Evolutionary conservation across 2,888 invertebrate genomes (phyloP).

Genomic region (Dryococelus australis): DNA sequence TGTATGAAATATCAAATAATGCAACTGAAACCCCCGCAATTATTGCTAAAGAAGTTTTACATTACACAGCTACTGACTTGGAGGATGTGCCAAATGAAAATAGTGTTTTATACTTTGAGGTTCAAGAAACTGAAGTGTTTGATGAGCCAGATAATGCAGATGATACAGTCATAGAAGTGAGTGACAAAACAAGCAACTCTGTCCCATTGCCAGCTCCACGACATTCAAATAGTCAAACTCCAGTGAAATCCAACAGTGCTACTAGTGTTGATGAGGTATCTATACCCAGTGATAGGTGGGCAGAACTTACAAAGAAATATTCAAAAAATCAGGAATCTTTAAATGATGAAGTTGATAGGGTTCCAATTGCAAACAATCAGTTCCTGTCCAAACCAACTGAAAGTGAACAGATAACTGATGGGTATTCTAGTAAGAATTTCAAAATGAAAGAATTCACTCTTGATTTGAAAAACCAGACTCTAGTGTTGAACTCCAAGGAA

Average conservation of each 20-base stretch:
- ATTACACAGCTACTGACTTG: not conserved
- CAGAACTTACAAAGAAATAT: slow-evolving; percentile 24
- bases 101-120: slow-evolving; percentile 17
- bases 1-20: slow-evolving; percentile 1
- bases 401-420: not conserved
- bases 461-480: slow-evolving; percentile 6
- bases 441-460: slow-evolving; percentile 16
- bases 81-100: not conserved
- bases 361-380: not conserved
- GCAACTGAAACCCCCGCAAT: not conserved
- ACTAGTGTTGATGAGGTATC: not conserved
- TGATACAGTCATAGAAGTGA: slow-evolving; percentile 2
- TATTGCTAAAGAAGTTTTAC: not conserved
- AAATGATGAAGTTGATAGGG: slow-evolving; percentile 22
- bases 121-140: slow-evolving; percentile 6
- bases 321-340: not conserved
- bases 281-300: slow-evolving; percentile 17
- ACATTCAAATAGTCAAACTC: slow-evolving; percentile 18
- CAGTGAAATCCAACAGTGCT: slow-evolving; percentile 24
- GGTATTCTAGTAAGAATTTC: not conserved
- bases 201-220: slow-evolving; percentile 36
- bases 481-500: not conserved
- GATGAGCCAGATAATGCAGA: slow-evolving; percentile 11
- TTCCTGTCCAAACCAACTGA: not conserved
- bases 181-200: not conserved